These are phyloP conservation scores for Exocentrus adspersus DNA, from an alignment of 2,888 invertebrate genomes.

Conservation along the genomic window DNA sequence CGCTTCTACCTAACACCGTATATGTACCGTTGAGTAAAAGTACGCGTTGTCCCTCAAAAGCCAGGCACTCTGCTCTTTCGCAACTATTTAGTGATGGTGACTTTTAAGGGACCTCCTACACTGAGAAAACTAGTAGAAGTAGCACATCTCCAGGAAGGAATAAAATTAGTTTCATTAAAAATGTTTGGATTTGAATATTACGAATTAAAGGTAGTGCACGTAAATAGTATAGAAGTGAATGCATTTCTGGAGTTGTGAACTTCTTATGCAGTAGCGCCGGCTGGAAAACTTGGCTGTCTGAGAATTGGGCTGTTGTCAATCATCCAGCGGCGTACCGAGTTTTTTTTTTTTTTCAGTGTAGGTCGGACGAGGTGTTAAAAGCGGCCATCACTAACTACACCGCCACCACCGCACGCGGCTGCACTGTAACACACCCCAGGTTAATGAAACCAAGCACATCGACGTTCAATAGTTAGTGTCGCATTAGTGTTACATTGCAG, in stretches of 20 bases:
- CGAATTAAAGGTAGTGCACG: too few species aligned
- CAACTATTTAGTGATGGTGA: constrained; percentile 50
- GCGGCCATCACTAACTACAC: constrained; percentile 49
- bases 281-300: neutral
- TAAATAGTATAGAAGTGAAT: too few species aligned
- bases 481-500: constrained; percentile 65
- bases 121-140: constrained; percentile 1
- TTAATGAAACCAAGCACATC: constrained; percentile 63
- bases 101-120: constrained; percentile 12
- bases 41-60: constrained; percentile 48
- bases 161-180: too few species aligned
- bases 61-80: constrained; percentile 60
- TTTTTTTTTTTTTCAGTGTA: neutral
- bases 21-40: constrained; percentile 34
- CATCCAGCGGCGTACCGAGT: neutral
- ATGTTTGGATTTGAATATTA: neutral
- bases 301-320: neutral
- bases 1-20: constrained; percentile 41
- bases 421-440: constrained; percentile 63
- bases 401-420: constrained; percentile 60
- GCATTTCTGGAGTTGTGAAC: neutral
- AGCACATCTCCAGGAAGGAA: neutral
- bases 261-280: neutral
- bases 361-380: constrained; percentile 1
- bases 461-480: constrained; percentile 63